phyloP scores from a whole-genome alignment of 2,888 invertebrate species.

The Asteroscopus sphinx region DNA sequence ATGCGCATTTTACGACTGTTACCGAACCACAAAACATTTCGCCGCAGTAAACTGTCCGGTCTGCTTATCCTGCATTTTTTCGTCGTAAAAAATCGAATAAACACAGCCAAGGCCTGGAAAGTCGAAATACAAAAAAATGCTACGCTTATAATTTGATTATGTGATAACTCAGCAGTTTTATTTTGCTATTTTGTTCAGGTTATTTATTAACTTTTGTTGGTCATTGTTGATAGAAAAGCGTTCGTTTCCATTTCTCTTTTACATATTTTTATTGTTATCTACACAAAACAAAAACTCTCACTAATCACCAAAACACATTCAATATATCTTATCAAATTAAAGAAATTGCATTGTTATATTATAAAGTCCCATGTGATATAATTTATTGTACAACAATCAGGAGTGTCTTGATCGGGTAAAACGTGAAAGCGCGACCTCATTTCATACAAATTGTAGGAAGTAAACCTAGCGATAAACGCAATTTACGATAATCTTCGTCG shows the following conservation, averaged over 20 bases:
- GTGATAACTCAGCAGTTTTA: not conserved
- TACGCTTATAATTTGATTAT: constrained; percentile 12
- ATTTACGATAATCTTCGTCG: constrained; percentile 38
- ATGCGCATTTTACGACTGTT: constrained; percentile 45
- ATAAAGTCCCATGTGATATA: not conserved
- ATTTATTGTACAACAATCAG: constrained; percentile 15
- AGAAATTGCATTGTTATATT: constrained; percentile 11
- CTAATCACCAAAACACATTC: constrained; percentile 6
- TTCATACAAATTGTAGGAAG: constrained; percentile 31
- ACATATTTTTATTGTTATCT: constrained; percentile 1
- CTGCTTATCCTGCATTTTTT: constrained; percentile 32
- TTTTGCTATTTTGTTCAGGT: not conserved
- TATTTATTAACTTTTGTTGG: not conserved
- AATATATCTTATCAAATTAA: constrained; percentile 10
- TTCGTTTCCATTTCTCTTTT: not conserved
- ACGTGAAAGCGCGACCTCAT: constrained; percentile 26
- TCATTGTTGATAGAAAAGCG: not conserved
- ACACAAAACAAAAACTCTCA: constrained; percentile 17
- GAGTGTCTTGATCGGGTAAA: constrained; percentile 16
- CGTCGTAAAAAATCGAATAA: constrained; percentile 21
- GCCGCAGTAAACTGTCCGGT: constrained; percentile 33
- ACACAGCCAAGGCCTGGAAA: constrained; percentile 16
- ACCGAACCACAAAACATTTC: constrained; percentile 43
- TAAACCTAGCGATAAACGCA: constrained; percentile 28
- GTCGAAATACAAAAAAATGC: constrained; percentile 20